A percentile compares a stretch with the other conserved stretches of the same genome.
phyloP scores from a whole-genome alignment of 2,888 invertebrate species.

The Thymelicus acteon region DNA sequence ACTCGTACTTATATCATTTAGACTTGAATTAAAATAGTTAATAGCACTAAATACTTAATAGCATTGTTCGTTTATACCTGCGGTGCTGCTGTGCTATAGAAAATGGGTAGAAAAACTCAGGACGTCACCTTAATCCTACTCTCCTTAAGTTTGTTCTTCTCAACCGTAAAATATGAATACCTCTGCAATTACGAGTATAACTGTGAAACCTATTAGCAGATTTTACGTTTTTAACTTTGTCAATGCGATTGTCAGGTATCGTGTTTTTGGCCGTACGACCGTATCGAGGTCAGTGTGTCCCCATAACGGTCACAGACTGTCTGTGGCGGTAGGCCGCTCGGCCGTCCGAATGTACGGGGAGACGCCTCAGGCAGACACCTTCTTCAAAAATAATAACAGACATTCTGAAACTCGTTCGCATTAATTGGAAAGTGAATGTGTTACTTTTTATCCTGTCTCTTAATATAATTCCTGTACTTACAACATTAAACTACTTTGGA shows the following conservation, averaged over 20 bases:
- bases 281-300: conserved; percentile 76
- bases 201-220: conserved; percentile 41
- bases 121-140: too few relatives aligned
- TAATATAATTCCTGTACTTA: background rate
- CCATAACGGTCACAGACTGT: conserved; percentile 71
- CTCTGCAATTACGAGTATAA: conserved; percentile 22
- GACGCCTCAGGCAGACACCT: conserved; percentile 7
- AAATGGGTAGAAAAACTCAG: too few relatives aligned
- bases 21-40: too few relatives aligned
- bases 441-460: conserved; percentile 5
- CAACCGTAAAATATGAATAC: background rate
- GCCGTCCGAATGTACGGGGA: conserved; percentile 35
- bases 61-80: too few relatives aligned
- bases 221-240: conserved; percentile 36
- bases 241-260: conserved; percentile 39
- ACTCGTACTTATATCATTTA: too few relatives aligned
- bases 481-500: background rate
- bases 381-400: conserved; percentile 5
- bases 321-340: conserved; percentile 46
- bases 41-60: too few relatives aligned
- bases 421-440: conserved; percentile 11
- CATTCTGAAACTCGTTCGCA: conserved; percentile 2
- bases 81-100: too few relatives aligned
- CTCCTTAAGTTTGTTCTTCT: too few relatives aligned
- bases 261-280: conserved; percentile 50